phyloP scores from a whole-genome alignment of 2,888 invertebrate species.

The Malachius bipustulatus region DNA sequence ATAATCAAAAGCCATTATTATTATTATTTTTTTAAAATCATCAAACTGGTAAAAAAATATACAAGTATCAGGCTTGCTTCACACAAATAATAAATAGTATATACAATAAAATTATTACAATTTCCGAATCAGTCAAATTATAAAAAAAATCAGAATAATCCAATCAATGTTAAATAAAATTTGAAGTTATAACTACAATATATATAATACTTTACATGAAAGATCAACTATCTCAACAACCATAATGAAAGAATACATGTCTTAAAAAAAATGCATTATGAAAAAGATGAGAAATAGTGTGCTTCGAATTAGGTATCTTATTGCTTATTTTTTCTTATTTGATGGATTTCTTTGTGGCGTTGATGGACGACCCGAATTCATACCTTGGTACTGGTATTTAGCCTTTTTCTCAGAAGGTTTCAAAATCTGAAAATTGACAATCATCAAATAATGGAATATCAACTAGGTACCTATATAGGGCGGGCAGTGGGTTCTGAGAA shows the following conservation, averaged over 20 bases:
- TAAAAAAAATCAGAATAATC: neutral
- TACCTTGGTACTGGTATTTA: constrained; percentile 91
- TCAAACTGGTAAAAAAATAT: neutral
- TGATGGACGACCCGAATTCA: constrained; percentile 75
- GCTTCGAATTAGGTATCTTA: too few species aligned
- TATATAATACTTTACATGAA: constrained; percentile 1
- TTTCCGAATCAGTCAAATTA: constrained; percentile 1
- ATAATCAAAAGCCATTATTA: too few species aligned
- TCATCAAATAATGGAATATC: constrained; percentile 17
- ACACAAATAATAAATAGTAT: neutral
- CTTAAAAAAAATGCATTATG: constrained; percentile 1
- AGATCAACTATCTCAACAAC: constrained; percentile 1
- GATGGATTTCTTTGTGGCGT: constrained; percentile 71
- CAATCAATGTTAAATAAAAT: constrained; percentile 1
- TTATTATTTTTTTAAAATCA: neutral
- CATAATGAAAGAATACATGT: neutral
- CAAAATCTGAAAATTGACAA: constrained; percentile 88
- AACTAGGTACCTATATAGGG: neutral
- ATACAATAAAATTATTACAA: neutral
- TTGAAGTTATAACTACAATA: neutral
- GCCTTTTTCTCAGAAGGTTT: constrained; percentile 99
- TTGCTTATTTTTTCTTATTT: constrained; percentile 53
- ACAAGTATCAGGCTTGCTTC: neutral
- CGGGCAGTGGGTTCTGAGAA: too few species aligned
- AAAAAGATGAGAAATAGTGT: neutral